Evolutionary conservation across 2,113 vertebrate genomes (phyloP).

Genomic region (Hippocampus mohnikei): DNA sequence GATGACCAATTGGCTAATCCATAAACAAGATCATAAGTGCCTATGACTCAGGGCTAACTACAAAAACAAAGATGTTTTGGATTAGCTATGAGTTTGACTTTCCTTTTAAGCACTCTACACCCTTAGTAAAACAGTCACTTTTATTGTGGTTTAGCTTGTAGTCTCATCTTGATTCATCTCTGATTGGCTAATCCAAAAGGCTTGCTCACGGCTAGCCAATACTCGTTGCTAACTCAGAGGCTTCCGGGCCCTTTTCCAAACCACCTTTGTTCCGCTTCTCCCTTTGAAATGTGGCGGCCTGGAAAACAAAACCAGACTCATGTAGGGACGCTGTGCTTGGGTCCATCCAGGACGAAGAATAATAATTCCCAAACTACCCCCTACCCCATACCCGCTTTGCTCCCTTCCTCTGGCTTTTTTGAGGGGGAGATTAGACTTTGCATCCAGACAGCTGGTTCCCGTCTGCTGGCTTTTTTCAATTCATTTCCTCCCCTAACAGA

Average conservation of each 20-base stretch:
- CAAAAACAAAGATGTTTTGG: neutral
- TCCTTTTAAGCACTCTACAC: no score
- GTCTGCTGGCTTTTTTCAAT: constrained; percentile 93
- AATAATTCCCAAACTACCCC: constrained; percentile 33
- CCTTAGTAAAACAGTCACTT: neutral
- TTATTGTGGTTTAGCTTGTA: neutral
- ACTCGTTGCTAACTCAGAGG: neutral
- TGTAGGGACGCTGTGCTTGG: neutral
- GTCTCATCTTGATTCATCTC: neutral
- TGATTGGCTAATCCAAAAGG: neutral
- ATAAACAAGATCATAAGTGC: neutral
- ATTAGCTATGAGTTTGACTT: neutral
- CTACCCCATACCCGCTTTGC: constrained; percentile 19
- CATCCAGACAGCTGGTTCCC: constrained; percentile 93
- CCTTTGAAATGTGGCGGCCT: constrained; percentile 43
- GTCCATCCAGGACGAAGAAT: constrained; percentile 24
- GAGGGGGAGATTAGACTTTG: constrained; percentile 73
- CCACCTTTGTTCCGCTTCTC: constrained; percentile 40
- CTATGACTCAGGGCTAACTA: neutral
- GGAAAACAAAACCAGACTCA: neutral
- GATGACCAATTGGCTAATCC: no score
- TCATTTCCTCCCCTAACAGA: constrained; percentile 85
- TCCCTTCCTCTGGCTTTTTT: constrained; percentile 36
- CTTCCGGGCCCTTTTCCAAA: constrained; percentile 45
- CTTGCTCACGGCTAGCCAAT: neutral